Percentiles rank a stretch among this genome's conserved stretches.
Conservation (phyloP, 2,797 vertebrate species). For the Meda fulgida region DNA sequence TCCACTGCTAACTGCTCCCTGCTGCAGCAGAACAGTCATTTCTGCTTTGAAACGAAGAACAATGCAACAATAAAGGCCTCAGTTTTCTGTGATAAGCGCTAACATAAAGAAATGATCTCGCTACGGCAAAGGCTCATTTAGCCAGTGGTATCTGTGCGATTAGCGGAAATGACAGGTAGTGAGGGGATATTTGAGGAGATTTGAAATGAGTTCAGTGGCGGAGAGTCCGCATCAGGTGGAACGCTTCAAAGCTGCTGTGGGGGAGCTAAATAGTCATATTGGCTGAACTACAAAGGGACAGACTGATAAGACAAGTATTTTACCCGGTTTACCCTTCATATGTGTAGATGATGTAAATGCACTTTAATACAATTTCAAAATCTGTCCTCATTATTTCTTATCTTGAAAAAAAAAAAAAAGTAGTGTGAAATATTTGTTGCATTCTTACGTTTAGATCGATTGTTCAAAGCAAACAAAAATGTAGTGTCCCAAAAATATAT, state of each 20-base stretch:
- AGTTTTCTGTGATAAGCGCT: constrained; percentile 69
- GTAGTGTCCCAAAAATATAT: neutral
- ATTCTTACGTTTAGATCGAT: neutral
- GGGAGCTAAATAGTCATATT: constrained; percentile 51
- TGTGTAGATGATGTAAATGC: neutral
- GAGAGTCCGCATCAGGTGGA: constrained; percentile 53
- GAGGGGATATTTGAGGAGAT: constrained; percentile 50
- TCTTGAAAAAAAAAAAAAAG: neutral
- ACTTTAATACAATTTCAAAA: neutral
- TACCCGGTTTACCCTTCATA: constrained; percentile 9
- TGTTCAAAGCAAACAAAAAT: neutral
- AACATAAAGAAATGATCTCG: constrained; percentile 71
- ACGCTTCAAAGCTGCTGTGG: constrained; percentile 51
- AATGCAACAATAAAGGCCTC: constrained; percentile 59
- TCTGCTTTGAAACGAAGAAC: constrained; percentile 58
- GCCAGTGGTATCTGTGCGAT: constrained; percentile 52
- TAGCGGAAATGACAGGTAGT: constrained; percentile 52
- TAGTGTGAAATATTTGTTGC: neutral
- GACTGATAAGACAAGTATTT: constrained; percentile 50
- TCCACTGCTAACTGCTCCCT: constrained; percentile 45
- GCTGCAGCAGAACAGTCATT: constrained; percentile 36
- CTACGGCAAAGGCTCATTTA: constrained; percentile 47
- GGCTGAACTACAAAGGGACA: constrained; percentile 52
- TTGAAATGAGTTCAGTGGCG: constrained; percentile 44
- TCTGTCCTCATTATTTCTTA: neutral